A percentile compares a stretch with the other conserved stretches of the same genome.
These are phyloP conservation scores for Iguana delicatissima DNA, from an alignment of 2,797 vertebrate genomes.

Conservation along the genomic window DNA sequence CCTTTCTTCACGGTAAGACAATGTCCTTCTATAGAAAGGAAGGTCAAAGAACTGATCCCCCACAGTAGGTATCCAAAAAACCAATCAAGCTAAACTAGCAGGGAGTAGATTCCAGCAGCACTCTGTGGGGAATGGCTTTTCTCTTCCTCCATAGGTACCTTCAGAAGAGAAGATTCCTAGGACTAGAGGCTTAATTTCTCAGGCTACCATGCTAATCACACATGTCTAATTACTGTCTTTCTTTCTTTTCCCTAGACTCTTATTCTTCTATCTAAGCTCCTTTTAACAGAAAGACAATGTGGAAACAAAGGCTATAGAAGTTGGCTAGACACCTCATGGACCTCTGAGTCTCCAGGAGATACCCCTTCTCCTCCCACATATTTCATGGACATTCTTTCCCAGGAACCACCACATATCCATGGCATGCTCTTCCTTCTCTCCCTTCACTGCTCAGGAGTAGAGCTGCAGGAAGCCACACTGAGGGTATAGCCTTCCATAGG, in stretches of 20 bases:
- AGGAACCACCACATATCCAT: conserved; percentile 75
- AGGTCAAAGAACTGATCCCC: conserved; percentile 84
- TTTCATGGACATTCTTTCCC: conserved; percentile 85
- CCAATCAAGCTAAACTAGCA: conserved; percentile 93
- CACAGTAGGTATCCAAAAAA: conserved; percentile 90
- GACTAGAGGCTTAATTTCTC: conserved; percentile 91
- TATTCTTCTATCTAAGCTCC: conserved; percentile 81
- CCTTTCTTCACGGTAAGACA: conserved; percentile 84
- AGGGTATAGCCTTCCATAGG: too few species aligned
- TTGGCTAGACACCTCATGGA: conserved; percentile 83
- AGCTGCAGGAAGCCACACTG: too few species aligned
- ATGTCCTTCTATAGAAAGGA: conserved; percentile 84
- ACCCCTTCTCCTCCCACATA: conserved; percentile 56
- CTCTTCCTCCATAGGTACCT: conserved; percentile 87
- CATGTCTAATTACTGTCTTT: conserved; percentile 86
- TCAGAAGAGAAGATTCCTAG: conserved; percentile 90
- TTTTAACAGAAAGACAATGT: conserved; percentile 79
- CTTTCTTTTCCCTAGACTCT: conserved; percentile 82
- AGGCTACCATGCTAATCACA: conserved; percentile 92
- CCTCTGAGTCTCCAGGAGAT: conserved; percentile 62
- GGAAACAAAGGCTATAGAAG: conserved; percentile 80
- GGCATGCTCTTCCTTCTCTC: conserved; percentile 74
- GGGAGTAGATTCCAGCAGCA: conserved; percentile 88
- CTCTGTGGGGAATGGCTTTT: conserved; percentile 84
- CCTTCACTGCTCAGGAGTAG: too few species aligned